These are phyloP conservation scores for Ceramica pisi DNA, from an alignment of 2,888 invertebrate species.

Conservation along the genomic window DNA sequence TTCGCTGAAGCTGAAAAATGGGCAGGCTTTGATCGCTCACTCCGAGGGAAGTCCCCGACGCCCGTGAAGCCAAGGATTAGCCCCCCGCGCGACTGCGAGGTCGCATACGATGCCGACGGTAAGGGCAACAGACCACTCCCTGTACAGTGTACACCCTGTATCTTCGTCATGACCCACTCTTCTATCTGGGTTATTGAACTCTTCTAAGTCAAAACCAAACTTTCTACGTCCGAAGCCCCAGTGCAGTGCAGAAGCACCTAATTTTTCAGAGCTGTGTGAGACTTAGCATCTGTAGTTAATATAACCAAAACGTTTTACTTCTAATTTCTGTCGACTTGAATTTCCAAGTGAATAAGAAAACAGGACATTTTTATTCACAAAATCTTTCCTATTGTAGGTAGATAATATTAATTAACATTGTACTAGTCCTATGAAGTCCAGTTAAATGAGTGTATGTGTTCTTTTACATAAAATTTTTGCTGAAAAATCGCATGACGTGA, in stretches of 20 bases:
- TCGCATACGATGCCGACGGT: conserved; percentile 94
- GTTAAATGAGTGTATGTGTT: conserved; percentile 85
- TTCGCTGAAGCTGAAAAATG: conserved; percentile 90
- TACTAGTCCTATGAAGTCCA: conserved; percentile 53
- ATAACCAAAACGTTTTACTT: conserved; percentile 59
- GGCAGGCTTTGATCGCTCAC: conserved; percentile 91
- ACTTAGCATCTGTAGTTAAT: conserved; percentile 69
- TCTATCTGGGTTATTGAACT: conserved; percentile 55
- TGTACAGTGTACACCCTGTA: conserved; percentile 77
- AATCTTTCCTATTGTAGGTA: conserved; percentile 63
- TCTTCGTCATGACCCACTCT: conserved; percentile 84
- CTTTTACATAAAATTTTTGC: conserved; percentile 68
- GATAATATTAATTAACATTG: conserved; percentile 66
- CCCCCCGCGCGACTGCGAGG: conserved; percentile 93
- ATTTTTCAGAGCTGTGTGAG: conserved; percentile 68
- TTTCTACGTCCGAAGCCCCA: conserved; percentile 61
- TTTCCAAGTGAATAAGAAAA: conserved; percentile 79
- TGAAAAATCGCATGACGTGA: conserved; percentile 55
- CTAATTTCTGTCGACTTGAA: conserved; percentile 57
- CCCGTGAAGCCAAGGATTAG: conserved; percentile 93
- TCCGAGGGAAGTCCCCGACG: conserved; percentile 92
- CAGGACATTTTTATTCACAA: conserved; percentile 83
- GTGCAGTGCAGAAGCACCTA: conserved; percentile 61
- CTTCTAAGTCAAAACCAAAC: conserved; percentile 46
- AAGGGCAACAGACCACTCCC: conserved; percentile 89